phyloP scores from a whole-genome alignment of 2,113 vertebrate genomes.

The Forbesichthys agassizii region DNA sequence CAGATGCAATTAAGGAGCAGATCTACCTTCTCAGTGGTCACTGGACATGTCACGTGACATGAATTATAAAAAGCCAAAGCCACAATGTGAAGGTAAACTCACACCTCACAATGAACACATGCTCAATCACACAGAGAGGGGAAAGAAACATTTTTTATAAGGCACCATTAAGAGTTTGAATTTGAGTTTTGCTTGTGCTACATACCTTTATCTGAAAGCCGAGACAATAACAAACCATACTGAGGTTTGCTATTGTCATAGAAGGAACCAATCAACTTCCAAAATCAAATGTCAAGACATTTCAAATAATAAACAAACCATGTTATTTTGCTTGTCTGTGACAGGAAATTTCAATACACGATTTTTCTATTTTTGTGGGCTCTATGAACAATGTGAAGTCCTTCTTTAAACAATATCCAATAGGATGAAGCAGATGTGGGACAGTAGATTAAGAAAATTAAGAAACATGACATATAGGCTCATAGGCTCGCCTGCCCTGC shows the following conservation, averaged over 20 bases:
- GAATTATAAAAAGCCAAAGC: constrained; percentile 49
- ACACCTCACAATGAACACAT: not conserved
- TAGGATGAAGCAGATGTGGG: constrained; percentile 62
- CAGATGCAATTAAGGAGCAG: constrained; percentile 30
- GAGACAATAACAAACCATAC: not conserved
- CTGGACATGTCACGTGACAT: constrained; percentile 49
- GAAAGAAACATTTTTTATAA: constrained; percentile 34
- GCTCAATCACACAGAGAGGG: constrained; percentile 6
- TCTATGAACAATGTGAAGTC: constrained; percentile 58
- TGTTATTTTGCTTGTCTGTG: too few species aligned
- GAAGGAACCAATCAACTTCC: too few species aligned
- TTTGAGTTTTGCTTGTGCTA: constrained; percentile 30
- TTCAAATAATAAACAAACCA: not conserved
- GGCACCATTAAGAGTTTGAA: constrained; percentile 57
- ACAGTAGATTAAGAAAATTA: constrained; percentile 31
- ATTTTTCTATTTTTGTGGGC: constrained; percentile 22
- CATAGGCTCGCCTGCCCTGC: not conserved
- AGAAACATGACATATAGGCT: constrained; percentile 16
- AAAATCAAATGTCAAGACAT: not conserved
- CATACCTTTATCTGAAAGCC: not conserved
- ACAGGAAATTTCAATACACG: constrained; percentile 35
- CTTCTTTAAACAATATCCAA: constrained; percentile 48
- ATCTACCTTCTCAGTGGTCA: constrained; percentile 20
- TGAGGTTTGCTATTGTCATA: too few species aligned
- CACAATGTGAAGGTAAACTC: constrained; percentile 14